Percentiles rank a stretch among this genome's conserved stretches.
phyloP scores from a whole-genome alignment of 2,797 vertebrate species.

The Dromococcyx pavoninus region DNA sequence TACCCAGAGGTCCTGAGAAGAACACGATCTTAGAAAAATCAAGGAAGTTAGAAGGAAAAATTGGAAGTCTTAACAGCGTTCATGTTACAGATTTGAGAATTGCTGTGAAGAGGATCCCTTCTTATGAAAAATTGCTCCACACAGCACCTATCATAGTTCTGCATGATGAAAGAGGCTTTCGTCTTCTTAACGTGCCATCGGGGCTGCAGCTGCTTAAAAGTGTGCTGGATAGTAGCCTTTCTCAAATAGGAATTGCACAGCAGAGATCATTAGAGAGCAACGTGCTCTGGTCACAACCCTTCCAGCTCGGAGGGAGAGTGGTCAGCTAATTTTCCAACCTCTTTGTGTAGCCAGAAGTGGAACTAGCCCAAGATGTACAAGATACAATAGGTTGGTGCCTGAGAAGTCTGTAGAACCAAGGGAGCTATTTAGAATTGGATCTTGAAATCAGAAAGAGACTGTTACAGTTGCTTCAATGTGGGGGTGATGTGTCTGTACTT shows the following conservation, averaged over 20 bases:
- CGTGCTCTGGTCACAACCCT: not conserved
- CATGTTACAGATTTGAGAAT: not conserved
- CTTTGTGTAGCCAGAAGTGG: not conserved
- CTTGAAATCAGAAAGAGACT: conserved; percentile 9
- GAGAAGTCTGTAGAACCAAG: not conserved
- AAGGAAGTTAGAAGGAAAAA: not conserved
- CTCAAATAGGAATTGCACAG: not conserved
- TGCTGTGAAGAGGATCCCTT: not conserved
- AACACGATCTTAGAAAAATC: not conserved
- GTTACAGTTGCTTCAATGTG: not conserved
- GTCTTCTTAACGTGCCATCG: not conserved
- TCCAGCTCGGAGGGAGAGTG: not conserved
- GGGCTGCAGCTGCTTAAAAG: not conserved
- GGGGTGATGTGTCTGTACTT: conserved; percentile 3
- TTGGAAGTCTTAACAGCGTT: not conserved
- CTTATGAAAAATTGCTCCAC: not conserved
- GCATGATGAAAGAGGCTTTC: not conserved
- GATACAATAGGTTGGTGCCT: not conserved
- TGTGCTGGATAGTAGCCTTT: not conserved
- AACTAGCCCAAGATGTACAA: not conserved
- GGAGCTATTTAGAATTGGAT: conserved; percentile 3
- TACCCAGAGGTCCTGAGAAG: not conserved
- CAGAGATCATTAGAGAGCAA: not conserved
- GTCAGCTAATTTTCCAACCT: not conserved
- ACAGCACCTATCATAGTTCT: accelerated